Percentiles rank a stretch among this genome's conserved stretches.
Evolutionary conservation across 2,888 invertebrate genomes (phyloP).

Genomic region (Congeria kusceri): DNA sequence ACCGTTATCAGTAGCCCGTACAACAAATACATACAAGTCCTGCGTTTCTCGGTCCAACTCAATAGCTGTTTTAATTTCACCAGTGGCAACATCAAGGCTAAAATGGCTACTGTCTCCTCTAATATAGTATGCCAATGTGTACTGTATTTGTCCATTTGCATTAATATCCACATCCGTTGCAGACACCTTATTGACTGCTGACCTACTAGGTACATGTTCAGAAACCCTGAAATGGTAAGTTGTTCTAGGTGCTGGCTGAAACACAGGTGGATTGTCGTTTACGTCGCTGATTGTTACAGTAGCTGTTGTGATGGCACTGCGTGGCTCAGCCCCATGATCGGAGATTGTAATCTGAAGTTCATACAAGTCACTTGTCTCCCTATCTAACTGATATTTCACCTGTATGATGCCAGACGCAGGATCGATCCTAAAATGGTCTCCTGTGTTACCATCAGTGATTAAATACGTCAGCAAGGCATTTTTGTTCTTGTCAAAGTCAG

Average conservation of each 20-base stretch:
- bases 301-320: constrained; percentile 61
- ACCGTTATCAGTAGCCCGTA: constrained; percentile 73
- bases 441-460: constrained; percentile 74
- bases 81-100: constrained; percentile 57
- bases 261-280: constrained; percentile 77
- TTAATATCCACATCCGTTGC: constrained; percentile 76
- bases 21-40: constrained; percentile 63
- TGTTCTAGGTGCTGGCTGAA: constrained; percentile 53
- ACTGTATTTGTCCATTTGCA: constrained; percentile 65
- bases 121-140: constrained; percentile 59
- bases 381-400: constrained; percentile 70
- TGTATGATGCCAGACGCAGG: constrained; percentile 67
- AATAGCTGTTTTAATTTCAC: constrained; percentile 61
- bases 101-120: constrained; percentile 67
- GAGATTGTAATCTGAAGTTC: constrained; percentile 63
- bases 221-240: constrained; percentile 69
- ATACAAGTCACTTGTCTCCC: constrained; percentile 75
- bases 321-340: constrained; percentile 63
- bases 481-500: constrained; percentile 73
- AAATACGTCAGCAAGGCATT: constrained; percentile 70
- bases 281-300: constrained; percentile 73
- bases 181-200: constrained; percentile 64
- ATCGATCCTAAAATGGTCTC: constrained; percentile 74
- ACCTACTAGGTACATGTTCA: constrained; percentile 71
- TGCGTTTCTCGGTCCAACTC: constrained; percentile 70